Evolutionary conservation across 2,113 vertebrate species (phyloP).

Genomic region (Gopherus evgoodei): DNA sequence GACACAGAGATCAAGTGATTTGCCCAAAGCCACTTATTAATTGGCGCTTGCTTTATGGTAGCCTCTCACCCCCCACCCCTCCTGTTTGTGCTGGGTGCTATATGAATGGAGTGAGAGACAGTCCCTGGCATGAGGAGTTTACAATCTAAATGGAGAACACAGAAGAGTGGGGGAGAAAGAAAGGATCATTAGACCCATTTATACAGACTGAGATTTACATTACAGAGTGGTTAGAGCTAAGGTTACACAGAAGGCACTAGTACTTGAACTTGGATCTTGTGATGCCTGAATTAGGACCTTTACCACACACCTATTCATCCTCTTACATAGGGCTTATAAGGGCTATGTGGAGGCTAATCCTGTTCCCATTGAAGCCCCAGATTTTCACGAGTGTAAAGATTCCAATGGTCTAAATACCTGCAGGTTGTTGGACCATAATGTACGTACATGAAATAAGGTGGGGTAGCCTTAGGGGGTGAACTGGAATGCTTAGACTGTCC

Average conservation of each 20-base stretch:
- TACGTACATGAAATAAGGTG: no score
- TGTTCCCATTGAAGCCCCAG: not conserved
- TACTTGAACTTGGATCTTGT: not conserved
- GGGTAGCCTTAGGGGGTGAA: no score
- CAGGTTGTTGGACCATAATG: no score
- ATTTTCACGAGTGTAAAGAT: no score
- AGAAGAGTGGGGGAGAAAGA: not conserved
- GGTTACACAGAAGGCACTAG: not conserved
- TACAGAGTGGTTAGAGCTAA: not conserved
- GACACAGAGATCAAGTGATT: not conserved
- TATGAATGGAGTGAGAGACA: not conserved
- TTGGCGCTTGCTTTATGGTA: no score
- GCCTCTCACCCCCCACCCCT: no score
- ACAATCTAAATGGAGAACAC: not conserved
- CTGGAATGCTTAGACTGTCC: no score
- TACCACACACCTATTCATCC: no score
- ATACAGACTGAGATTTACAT: not conserved
- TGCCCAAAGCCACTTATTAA: not conserved
- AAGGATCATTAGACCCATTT: not conserved
- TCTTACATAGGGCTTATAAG: no score
- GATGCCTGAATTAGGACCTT: no score
- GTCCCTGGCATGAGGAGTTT: not conserved
- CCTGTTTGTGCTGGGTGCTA: no score
- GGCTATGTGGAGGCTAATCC: not conserved
- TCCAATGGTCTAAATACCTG: no score